Evolutionary conservation across 2,888 invertebrate genomes (phyloP).

Genomic region (Habrosyne pyritoides): DNA sequence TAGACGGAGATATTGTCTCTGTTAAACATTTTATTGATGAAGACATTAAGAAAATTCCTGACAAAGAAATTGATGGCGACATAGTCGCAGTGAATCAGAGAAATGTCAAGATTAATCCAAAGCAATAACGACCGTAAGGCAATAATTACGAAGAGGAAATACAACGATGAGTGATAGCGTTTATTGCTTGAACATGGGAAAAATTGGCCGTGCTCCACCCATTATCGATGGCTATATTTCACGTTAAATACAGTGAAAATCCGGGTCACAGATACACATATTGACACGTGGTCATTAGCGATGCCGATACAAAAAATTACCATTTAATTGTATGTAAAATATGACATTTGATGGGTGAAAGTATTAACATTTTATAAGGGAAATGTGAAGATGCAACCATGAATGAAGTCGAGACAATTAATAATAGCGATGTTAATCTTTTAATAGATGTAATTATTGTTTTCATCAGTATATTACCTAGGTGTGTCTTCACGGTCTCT

Average conservation of each 20-base stretch:
- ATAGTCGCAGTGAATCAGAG: background rate
- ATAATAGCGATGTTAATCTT: background rate
- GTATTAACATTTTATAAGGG: conserved; percentile 32
- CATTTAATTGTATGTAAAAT: conserved; percentile 62
- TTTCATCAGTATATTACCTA: background rate
- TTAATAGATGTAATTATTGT: background rate
- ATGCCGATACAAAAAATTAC: conserved; percentile 35
- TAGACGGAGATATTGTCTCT: background rate
- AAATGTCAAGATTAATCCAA: conserved; percentile 16
- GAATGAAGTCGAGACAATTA: background rate
- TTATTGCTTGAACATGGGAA: conserved; percentile 19
- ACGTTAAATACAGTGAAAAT: conserved; percentile 19
- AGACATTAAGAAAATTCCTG: background rate
- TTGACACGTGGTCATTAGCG: conserved; percentile 17
- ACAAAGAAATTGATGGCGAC: background rate
- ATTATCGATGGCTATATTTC: conserved; percentile 16
- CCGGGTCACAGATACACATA: conserved; percentile 18
- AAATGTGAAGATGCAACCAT: conserved; percentile 20
- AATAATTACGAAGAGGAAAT: conserved; percentile 30
- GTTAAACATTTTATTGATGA: background rate
- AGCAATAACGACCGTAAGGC: conserved; percentile 21
- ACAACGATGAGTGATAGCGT: conserved; percentile 20
- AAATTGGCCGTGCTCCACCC: conserved; percentile 15
- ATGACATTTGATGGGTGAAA: conserved; percentile 60
- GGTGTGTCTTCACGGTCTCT: no score